Evolutionary conservation across 2,797 vertebrate genomes (phyloP).

Genomic region (Cottoperca gobio): DNA sequence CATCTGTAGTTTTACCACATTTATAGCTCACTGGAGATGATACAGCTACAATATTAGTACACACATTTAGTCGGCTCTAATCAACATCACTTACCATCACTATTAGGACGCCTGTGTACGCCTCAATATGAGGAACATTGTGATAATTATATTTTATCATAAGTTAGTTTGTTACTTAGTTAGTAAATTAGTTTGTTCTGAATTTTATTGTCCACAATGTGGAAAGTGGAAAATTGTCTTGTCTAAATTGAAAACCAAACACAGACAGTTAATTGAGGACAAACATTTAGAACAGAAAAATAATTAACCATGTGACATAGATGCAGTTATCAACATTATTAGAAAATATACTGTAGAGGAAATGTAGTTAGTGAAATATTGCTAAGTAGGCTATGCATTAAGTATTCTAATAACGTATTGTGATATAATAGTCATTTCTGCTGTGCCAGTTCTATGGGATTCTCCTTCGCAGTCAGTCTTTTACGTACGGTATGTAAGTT

Average conservation of each 20-base stretch:
- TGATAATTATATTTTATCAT: not conserved
- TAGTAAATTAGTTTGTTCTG: not conserved
- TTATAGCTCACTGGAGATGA: not conserved
- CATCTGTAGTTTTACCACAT: not conserved
- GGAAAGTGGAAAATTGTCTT: not conserved
- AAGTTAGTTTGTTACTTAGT: not conserved
- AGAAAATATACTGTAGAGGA: not conserved
- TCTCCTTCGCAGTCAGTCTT: not conserved
- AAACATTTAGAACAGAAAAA: slow-evolving; percentile 16
- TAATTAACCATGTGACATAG: not conserved
- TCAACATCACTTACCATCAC: not conserved
- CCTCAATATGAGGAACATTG: not conserved
- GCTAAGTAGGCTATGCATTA: not conserved
- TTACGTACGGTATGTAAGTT: not conserved
- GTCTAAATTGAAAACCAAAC: not conserved
- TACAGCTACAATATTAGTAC: not conserved
- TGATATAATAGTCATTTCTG: not conserved
- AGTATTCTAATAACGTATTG: not conserved
- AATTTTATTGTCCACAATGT: not conserved
- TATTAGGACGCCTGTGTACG: not conserved
- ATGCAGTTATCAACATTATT: not conserved
- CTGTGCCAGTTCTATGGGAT: not conserved
- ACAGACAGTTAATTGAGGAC: not conserved
- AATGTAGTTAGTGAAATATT: not conserved
- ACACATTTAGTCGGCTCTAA: not conserved